Conservation (phyloP, 53 echinoderm and acorn worm genomes). For the Luidia sarsii region DNA sequence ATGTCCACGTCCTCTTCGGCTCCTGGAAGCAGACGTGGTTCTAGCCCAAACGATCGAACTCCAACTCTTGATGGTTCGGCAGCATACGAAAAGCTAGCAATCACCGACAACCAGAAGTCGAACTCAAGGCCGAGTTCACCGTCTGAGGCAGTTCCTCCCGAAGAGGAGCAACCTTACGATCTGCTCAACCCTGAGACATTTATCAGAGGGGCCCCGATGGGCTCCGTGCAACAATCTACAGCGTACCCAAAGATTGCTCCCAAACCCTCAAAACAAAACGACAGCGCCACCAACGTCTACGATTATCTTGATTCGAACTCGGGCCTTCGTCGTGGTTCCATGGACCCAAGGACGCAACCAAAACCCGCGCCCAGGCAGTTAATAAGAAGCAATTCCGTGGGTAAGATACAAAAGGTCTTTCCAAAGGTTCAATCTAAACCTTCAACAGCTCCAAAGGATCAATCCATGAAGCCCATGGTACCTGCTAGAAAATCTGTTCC, state of each 20-base stretch:
- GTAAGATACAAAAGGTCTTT: not conserved
- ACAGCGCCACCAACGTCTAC: not conserved
- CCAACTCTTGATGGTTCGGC: not conserved
- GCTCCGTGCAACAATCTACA: no score
- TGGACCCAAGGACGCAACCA: not conserved
- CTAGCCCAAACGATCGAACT: not conserved
- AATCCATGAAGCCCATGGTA: not conserved
- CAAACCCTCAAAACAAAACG: conserved; percentile 6
- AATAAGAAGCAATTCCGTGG: not conserved
- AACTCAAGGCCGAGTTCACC: conserved; percentile 1
- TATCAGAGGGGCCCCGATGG: not conserved
- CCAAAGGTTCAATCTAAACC: conserved; percentile 1
- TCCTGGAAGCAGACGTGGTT: not conserved
- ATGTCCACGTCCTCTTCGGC: not conserved
- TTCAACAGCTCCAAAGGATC: not conserved
- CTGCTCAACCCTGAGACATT: conserved; percentile 14
- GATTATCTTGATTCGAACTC: not conserved
- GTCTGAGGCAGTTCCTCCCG: not conserved
- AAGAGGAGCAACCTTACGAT: conserved; percentile 5
- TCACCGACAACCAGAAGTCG: no score
- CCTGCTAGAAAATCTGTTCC: no score
- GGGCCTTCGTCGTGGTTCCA: not conserved
- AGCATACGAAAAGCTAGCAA: conserved; percentile 6
- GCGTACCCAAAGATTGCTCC: not conserved
- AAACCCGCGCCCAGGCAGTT: not conserved